Percentiles rank a stretch among this genome's conserved stretches.
Conservation (phyloP, 2,113 vertebrate species). For the Tenrec ecaudatus region DNA sequence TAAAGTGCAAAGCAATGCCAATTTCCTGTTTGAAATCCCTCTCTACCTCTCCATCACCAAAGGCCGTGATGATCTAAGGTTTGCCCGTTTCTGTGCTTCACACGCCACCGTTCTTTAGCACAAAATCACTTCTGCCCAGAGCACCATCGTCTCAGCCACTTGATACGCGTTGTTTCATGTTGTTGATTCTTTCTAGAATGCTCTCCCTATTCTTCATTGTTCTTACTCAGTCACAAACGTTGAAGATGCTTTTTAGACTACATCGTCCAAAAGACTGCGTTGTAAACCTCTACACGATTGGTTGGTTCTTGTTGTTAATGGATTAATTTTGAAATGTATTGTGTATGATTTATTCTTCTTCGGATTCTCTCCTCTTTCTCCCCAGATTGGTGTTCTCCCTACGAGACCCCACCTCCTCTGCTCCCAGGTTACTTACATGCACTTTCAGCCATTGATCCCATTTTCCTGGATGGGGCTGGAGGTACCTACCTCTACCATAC, state of each 20-base stretch:
- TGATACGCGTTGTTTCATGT: not conserved
- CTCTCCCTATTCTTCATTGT: not conserved
- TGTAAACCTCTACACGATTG: not conserved
- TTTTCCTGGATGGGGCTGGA: not conserved
- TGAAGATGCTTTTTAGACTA: conserved; percentile 8
- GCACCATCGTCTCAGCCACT: not conserved
- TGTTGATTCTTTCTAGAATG: not conserved
- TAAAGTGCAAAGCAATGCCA: conserved; percentile 37
- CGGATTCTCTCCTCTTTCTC: not conserved
- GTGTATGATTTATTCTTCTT: not conserved
- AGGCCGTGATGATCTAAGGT: not conserved
- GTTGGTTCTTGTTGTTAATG: not conserved
- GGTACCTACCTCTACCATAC: not conserved
- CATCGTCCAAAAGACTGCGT: not conserved
- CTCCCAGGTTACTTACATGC: not conserved
- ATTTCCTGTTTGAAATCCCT: conserved; percentile 24
- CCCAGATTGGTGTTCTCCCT: not conserved
- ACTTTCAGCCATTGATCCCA: not conserved
- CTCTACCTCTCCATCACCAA: not conserved
- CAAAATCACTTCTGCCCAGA: not conserved
- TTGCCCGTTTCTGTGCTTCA: not conserved
- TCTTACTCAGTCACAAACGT: not conserved
- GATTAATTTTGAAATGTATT: not conserved
- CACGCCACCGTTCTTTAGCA: not conserved
- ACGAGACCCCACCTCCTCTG: not conserved